These are phyloP conservation scores for Charina bottae DNA, from an alignment of 2,113 vertebrate genomes.

Conservation along the genomic window DNA sequence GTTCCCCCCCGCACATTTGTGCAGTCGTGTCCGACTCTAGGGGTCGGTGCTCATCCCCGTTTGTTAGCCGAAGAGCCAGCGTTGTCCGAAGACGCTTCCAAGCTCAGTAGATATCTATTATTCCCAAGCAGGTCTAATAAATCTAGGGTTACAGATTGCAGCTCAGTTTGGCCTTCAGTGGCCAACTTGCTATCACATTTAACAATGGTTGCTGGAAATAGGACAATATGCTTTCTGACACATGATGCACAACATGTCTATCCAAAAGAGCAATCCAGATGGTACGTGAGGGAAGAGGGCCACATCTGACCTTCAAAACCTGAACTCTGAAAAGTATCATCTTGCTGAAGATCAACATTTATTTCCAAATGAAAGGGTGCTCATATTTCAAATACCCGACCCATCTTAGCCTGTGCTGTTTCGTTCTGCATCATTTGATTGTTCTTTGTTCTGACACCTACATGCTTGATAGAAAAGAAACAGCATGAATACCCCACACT, in stretches of 20 bases:
- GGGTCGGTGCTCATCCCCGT: no score
- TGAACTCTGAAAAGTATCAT: background rate
- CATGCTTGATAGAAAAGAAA: no score
- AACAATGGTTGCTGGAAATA: background rate
- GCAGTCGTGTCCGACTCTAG: no score
- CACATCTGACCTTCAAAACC: background rate
- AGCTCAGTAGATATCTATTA: background rate
- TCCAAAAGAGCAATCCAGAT: background rate
- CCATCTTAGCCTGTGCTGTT: no score
- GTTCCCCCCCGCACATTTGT: no score
- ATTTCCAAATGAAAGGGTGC: background rate
- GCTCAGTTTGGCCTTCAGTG: background rate
- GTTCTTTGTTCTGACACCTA: no score
- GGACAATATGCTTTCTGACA: background rate
- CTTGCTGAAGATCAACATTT: background rate
- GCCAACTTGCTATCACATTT: background rate
- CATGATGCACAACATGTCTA: background rate
- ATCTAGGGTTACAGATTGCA: background rate
- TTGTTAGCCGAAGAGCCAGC: no score
- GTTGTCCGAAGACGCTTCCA: no score
- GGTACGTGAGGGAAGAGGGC: background rate
- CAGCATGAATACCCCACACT: no score
- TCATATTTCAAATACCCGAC: background rate
- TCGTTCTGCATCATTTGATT: no score
- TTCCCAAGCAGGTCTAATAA: background rate